Conservation (phyloP, 2,113 vertebrate species). For the Podilymbus podiceps region DNA sequence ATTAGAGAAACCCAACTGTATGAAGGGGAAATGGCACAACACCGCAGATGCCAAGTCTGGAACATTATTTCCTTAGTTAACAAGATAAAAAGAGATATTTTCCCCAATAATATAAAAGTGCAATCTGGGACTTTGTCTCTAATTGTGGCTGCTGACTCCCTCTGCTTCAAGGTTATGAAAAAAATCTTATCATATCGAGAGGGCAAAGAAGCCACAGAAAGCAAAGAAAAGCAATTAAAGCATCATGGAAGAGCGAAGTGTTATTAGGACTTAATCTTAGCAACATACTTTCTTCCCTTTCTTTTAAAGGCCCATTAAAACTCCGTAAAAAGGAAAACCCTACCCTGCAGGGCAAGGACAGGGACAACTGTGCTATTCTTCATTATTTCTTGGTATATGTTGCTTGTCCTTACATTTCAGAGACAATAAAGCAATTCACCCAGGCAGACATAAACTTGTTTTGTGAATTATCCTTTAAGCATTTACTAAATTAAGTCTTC, state of each 20-base stretch:
- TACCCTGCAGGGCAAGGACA: neutral
- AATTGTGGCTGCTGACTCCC: neutral
- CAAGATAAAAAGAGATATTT: neutral
- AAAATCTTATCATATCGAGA: neutral
- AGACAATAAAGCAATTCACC: conserved; percentile 5
- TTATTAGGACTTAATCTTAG: neutral
- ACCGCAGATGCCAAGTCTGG: neutral
- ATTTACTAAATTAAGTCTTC: neutral
- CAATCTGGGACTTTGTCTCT: neutral
- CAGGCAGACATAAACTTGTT: neutral
- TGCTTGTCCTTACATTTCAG: neutral
- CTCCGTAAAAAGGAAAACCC: neutral
- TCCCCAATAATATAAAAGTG: neutral
- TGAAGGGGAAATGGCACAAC: neutral
- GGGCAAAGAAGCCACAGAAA: neutral
- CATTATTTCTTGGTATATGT: neutral
- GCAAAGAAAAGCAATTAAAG: neutral
- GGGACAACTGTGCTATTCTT: neutral
- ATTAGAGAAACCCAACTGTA: neutral
- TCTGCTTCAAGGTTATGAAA: neutral
- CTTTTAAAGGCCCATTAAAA: neutral
- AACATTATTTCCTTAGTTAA: neutral
- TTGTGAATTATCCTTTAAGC: neutral
- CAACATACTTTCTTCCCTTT: neutral
- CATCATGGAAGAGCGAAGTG: neutral